Conservation (phyloP, 2,888 invertebrate species). For the Limnephilus marmoratus region DNA sequence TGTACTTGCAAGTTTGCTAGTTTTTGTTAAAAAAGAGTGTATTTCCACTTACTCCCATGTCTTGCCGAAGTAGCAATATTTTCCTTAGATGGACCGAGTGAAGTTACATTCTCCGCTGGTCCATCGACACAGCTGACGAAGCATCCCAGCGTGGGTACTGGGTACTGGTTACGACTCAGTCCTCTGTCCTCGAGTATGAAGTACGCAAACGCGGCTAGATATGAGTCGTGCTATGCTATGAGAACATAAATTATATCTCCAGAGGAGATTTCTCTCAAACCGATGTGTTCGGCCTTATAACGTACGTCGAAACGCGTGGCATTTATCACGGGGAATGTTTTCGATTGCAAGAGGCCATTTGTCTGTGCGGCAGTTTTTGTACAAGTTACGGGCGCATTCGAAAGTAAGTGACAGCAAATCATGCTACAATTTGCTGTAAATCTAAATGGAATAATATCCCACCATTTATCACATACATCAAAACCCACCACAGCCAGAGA, state of each 20-base stretch:
- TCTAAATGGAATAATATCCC: constrained; percentile 29
- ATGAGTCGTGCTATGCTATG: constrained; percentile 64
- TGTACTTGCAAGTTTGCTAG: no score
- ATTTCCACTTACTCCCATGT: not conserved
- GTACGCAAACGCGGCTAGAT: constrained; percentile 64
- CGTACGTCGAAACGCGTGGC: constrained; percentile 54
- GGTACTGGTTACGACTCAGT: constrained; percentile 52
- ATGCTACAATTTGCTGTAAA: constrained; percentile 38
- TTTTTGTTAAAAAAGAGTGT: no score
- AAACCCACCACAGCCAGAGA: not conserved
- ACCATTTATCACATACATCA: constrained; percentile 14
- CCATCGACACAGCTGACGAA: constrained; percentile 25
- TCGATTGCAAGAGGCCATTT: constrained; percentile 49
- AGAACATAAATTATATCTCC: constrained; percentile 66
- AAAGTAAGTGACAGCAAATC: constrained; percentile 47
- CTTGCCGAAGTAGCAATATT: not conserved
- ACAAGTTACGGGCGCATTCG: constrained; percentile 36
- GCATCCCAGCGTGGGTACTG: constrained; percentile 62
- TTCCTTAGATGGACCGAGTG: not conserved
- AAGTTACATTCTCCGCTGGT: not conserved
- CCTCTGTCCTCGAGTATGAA: constrained; percentile 57
- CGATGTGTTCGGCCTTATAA: constrained; percentile 58
- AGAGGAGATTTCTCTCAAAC: constrained; percentile 63
- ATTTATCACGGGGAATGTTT: constrained; percentile 56
- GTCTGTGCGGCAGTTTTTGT: constrained; percentile 48